Percentiles rank a stretch among this genome's conserved stretches.
These are phyloP conservation scores for Echinometra lucunter DNA, from an alignment of 53 echinoderm and acorn worm species.

Conservation along the genomic window DNA sequence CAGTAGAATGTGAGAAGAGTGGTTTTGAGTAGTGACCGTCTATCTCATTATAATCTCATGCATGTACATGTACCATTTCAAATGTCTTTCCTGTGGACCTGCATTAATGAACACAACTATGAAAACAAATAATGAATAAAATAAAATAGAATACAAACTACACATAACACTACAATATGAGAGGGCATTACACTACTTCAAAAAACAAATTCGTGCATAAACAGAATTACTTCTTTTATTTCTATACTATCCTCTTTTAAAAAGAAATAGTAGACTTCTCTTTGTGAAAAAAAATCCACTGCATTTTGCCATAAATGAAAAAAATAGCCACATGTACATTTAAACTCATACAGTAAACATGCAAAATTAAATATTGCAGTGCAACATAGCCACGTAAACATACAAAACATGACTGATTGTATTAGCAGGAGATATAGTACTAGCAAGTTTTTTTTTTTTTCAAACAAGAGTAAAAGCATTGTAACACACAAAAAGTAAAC, in stretches of 20 bases:
- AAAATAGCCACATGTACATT: not conserved
- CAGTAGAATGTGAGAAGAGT: not conserved
- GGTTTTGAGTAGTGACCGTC: not conserved
- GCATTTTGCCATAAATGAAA: not conserved
- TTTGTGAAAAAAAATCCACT: not conserved
- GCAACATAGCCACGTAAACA: not conserved
- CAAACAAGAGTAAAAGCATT: conserved; percentile 22
- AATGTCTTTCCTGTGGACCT: not conserved
- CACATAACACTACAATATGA: not conserved
- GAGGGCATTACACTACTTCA: not conserved
- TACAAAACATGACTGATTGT: conserved; percentile 29
- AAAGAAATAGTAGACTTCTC: not conserved
- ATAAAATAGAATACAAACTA: not conserved
- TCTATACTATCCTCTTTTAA: not conserved
- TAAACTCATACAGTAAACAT: not conserved
- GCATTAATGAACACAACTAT: not conserved
- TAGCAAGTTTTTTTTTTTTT: conserved; percentile 46
- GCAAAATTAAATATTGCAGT: conserved; percentile 58
- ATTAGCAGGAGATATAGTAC: conserved; percentile 54
- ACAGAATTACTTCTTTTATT: not conserved
- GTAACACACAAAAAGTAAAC: conserved; percentile 43
- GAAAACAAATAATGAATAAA: not conserved
- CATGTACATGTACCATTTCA: not conserved
- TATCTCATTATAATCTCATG: not conserved
- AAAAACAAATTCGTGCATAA: not conserved